A percentile compares a stretch with the other conserved stretches of the same genome.
Conservation (phyloP, 2,113 vertebrate species). For the Macrotis lagotis region DNA sequence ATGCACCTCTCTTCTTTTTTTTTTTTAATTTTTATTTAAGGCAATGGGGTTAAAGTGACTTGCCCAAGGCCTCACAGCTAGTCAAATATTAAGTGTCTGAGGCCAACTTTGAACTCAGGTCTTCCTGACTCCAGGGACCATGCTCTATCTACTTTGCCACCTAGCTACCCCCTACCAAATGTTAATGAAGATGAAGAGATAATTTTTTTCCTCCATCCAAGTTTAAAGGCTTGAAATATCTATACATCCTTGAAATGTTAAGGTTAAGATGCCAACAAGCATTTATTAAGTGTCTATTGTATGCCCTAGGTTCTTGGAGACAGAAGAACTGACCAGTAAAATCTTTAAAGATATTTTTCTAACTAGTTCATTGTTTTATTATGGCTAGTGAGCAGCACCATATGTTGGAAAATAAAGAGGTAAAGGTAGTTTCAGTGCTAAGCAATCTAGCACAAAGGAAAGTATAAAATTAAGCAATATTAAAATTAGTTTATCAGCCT, state of each 20-base stretch:
- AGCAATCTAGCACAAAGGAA: background rate
- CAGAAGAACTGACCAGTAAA: background rate
- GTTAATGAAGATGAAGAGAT: background rate
- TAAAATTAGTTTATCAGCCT: background rate
- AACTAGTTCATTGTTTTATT: constrained; percentile 57
- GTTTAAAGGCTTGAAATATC: background rate
- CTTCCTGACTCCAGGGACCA: no score
- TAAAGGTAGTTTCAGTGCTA: background rate
- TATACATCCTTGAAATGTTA: background rate
- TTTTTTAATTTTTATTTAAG: no score
- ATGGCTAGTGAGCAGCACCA: background rate
- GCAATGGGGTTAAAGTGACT: no score
- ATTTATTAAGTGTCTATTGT: background rate
- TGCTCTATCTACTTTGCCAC: no score
- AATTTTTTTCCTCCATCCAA: background rate
- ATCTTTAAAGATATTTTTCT: background rate
- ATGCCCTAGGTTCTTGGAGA: background rate
- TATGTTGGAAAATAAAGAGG: background rate
- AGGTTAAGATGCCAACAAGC: background rate
- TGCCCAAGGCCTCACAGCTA: no score
- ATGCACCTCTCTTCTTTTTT: background rate
- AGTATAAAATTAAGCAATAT: background rate
- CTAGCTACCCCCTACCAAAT: no score
- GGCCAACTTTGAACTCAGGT: no score
- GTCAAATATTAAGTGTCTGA: no score